Evolutionary conservation across 2,888 invertebrate species (phyloP), one percentile per base, ranked within the genome.

Genomic region (Rhagonycha lutea): DNA sequence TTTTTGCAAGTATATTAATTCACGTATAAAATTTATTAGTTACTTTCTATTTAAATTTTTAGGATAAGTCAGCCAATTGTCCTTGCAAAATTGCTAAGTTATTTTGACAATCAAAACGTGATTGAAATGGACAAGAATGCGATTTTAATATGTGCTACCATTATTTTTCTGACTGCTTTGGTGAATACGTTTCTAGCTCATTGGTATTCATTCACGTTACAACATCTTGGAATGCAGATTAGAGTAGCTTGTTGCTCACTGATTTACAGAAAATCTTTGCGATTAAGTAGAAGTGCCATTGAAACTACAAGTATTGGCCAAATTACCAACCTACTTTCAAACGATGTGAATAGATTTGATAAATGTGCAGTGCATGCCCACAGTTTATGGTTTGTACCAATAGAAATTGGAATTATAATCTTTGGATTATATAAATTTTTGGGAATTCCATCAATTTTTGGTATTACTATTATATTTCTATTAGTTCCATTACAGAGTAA

Each of bases 321-420:
- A 81, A 85, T 87, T 81, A 85, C 87, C 69, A 87, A 88, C 80
- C 80, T 87, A 68, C 79, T 97, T 77, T 96, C 97, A 0, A 97
- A 96, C 73, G 97, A 98, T 87, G 96, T 96, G 0, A 94, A 93
- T 80, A 89, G 96, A 75, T 96, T 97, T 87, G 97, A 97, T 87
- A 91, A 94, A 88, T 93, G 93, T 9, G 90, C 93, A 28, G 89
- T 95, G 72, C 95, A 96, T 85, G 85, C 96, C n/a, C 94, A 96
- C 85, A 96, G 95, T 84, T 87, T 97, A 7, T 93, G 95, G 90
- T 89, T 95, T 14, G 94, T 95, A 0, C 96, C 96, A 0, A 85
- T 96, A 1, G 94, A 96, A 86, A 92, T 94, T 18, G 83, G 92
- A 0, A 89, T 95, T 24, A 92, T 95, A 3, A 90, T 94, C 11